Evolutionary conservation across 2,797 vertebrate species (phyloP).

Genomic region (Epinephelus malabaricus): DNA sequence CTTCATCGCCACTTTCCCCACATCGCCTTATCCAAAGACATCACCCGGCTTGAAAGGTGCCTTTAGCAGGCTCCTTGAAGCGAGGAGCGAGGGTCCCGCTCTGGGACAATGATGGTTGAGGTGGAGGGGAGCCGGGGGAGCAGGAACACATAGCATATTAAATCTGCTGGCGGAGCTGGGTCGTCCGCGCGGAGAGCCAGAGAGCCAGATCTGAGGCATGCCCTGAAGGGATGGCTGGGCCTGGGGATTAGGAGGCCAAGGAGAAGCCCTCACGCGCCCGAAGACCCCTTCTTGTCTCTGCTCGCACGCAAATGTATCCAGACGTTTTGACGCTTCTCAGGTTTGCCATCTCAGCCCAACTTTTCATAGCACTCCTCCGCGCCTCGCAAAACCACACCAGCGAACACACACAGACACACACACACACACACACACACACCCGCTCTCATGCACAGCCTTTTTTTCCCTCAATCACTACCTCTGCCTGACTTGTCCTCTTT

Average conservation of each 20-base stretch:
- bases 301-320: slow-evolving; percentile 95
- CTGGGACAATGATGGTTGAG: slow-evolving; percentile 90
- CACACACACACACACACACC: slow-evolving; percentile 54
- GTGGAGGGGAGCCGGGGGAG: slow-evolving; percentile 90
- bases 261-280: slow-evolving; percentile 91
- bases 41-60: slow-evolving; percentile 87
- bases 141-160: slow-evolving; percentile 99
- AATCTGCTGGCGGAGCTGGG: slow-evolving; percentile 93
- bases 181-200: slow-evolving; percentile 79
- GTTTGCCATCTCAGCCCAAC: slow-evolving; percentile 87
- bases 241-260: slow-evolving; percentile 98
- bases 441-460: slow-evolving; percentile 36
- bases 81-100: slow-evolving; percentile 86
- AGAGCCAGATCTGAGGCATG: slow-evolving; percentile 98
- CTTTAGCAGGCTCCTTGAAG: slow-evolving; percentile 94
- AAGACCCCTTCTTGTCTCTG: slow-evolving; percentile 95
- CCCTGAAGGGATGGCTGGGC: slow-evolving; percentile 99
- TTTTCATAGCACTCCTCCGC: slow-evolving; percentile 89
- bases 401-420: slow-evolving; percentile 44
- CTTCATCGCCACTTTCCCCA: slow-evolving; percentile 40
- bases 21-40: slow-evolving; percentile 79
- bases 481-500: slow-evolving; percentile 78
- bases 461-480: slow-evolving; percentile 65
- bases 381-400: slow-evolving; percentile 36
- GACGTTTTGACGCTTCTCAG: slow-evolving; percentile 96